phyloP scores from a whole-genome alignment of 92 coral and sea anemone genomes.

The Heteractis magnifica region DNA sequence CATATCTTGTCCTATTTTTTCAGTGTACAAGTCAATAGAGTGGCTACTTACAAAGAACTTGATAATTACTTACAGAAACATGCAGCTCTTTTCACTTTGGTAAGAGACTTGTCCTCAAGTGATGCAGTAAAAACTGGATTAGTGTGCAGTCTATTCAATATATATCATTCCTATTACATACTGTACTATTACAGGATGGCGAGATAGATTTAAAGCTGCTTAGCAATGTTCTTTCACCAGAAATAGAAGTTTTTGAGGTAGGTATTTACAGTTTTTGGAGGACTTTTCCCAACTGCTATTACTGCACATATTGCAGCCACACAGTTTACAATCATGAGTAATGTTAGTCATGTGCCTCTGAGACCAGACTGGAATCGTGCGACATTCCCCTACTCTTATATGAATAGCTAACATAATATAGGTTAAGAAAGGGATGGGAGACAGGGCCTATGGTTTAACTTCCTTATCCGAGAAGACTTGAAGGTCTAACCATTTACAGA shows the following conservation, averaged over 20 bases:
- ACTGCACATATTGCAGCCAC: too few relatives aligned
- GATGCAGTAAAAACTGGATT: too few relatives aligned
- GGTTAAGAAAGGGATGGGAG: too few relatives aligned
- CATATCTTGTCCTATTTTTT: slow-evolving; percentile 1
- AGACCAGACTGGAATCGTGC: too few relatives aligned
- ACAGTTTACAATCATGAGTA: too few relatives aligned
- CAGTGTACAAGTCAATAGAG: slow-evolving; percentile 95
- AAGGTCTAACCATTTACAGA: too few relatives aligned
- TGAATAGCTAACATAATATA: too few relatives aligned
- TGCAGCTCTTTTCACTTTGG: slow-evolving; percentile 86
- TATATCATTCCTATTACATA: neutral
- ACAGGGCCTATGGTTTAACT: too few relatives aligned
- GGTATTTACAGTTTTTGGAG: neutral
- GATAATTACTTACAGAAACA: slow-evolving; percentile 94
- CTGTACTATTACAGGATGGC: slow-evolving; percentile 61
- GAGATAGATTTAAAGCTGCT: slow-evolving; percentile 91
- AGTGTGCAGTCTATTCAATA: too few relatives aligned
- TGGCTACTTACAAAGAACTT: slow-evolving; percentile 94
- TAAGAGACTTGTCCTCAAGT: slow-evolving; percentile 29
- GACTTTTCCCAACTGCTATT: neutral
- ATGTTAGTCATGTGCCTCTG: too few relatives aligned
- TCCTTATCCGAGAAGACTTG: too few relatives aligned
- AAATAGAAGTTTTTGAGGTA: slow-evolving; percentile 92
- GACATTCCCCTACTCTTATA: too few relatives aligned
- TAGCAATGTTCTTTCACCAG: slow-evolving; percentile 90